Evolutionary conservation across 2,797 vertebrate species (phyloP), one percentile per base, ranked within the genome.

Genomic region (Carduelis carduelis): DNA sequence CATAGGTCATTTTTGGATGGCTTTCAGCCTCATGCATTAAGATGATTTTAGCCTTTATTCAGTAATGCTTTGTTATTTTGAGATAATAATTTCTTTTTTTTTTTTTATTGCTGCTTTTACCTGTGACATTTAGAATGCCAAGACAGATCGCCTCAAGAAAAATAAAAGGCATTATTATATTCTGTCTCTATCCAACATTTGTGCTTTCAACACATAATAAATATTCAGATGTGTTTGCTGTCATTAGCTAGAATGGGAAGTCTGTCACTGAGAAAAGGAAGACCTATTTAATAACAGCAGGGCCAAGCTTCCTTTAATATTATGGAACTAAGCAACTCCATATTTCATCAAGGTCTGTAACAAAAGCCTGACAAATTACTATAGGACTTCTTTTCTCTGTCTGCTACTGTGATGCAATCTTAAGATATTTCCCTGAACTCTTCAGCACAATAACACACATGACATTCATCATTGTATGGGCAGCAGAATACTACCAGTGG

Each of bases 211-310:
- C 75, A 93, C 34, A 49, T 64, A 89, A 91, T 87, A 93, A 89
- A 95, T 89, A 91, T 93, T 96, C 92, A 89, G 78, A 90, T 44
- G 60, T 82, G 60, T 90, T 95, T 96, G 47, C 81, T 92, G 63
- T 90, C 64, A 86, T 95, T 96, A 94, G 19, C 34, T 64, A 71
- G 60, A 90, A 94, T 69, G 17, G 30, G 49, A 87, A 91, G 41
- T 75, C 85, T 93, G 72, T 80, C 80, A 72, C 61, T 61, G 53
- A 60, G 61, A 83, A 83, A 80, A 89, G 28, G 27, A 86, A 89
- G 76, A 75, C 14, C 28, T 86, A 35, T 68, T 83, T 82, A 79
- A 79, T 57, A 87, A 46, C 14, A 83, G n/a, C 59, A 89, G n/a
- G 56, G 9, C 55, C 49, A 87, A 66, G 21, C 22, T 87, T 90